Evolutionary conservation across 2,113 vertebrate species (phyloP).

Genomic region (Periophthalmus modestus): DNA sequence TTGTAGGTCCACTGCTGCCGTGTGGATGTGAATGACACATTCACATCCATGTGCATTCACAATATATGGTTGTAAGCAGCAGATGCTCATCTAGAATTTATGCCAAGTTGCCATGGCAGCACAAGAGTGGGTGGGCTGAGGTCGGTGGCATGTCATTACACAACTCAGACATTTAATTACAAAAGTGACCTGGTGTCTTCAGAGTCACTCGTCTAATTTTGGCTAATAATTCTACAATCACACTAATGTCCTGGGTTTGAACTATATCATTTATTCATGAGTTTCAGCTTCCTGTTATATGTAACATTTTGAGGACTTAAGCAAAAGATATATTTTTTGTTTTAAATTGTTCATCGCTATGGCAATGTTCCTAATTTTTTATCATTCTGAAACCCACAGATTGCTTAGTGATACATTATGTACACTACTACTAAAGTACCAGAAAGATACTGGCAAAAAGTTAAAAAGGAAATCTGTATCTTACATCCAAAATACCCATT

Average conservation of each 20-base stretch:
- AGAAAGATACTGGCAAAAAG: background rate
- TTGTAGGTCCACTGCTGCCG: constrained; percentile 24
- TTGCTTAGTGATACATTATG: too few relatives aligned
- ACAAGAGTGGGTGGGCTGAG: constrained; percentile 42
- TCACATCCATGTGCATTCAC: constrained; percentile 5
- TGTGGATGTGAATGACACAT: constrained; percentile 29
- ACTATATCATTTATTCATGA: background rate
- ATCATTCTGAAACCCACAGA: too few relatives aligned
- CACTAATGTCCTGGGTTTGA: background rate
- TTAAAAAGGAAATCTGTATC: background rate
- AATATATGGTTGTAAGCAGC: constrained; percentile 59
- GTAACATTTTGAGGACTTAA: too few relatives aligned
- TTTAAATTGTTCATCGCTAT: too few relatives aligned
- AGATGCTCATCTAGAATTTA: constrained; percentile 65
- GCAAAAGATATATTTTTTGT: too few relatives aligned
- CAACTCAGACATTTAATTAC: constrained; percentile 55
- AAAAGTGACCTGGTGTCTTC: constrained; percentile 48
- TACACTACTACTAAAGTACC: background rate
- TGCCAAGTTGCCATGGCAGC: constrained; percentile 75
- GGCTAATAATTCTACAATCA: constrained; percentile 2
- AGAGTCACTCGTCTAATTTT: constrained; percentile 29
- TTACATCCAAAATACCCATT: background rate
- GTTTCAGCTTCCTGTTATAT: too few relatives aligned
- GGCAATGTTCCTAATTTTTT: too few relatives aligned
- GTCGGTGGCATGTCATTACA: constrained; percentile 47